Base-by-base conservation (phyloP, 2,113 vertebrate genomes). In the Henicopernis longicauda region DNA sequence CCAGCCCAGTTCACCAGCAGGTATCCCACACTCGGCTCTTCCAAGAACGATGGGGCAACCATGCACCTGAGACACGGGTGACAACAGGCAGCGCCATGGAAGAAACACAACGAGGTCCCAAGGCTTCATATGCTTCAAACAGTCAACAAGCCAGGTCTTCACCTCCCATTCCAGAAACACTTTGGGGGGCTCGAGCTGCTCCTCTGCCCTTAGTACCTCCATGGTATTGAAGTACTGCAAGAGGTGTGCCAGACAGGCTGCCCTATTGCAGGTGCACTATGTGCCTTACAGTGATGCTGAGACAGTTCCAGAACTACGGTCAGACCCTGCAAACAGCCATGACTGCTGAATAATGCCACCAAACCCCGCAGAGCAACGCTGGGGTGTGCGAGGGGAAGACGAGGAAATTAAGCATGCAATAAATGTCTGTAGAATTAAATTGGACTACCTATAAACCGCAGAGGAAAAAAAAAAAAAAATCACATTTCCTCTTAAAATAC, bases 401-500 rank as follows among this genome's bases (percentile, higher is more conserved):
- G 4, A 88, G 62, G 92, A 96, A 94, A 96, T 92, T 58, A 82
- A n/a, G 47, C 27, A 45, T 89, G 71, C 59, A 78, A 54, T 78
- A 86, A 88, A 95, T 31, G 54, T 65, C 87, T 95, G 66, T 22
- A 89, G 82, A 96, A 74, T 71, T 94, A 90, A 90, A 85, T 1
- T 27, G 49, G 62, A 61, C 58, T 87, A 96, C 89, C 89, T 91
- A 90, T 94, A 95, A 96, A 73, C 49, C 77, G 66, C 59, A 45
- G 16, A 80, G 76, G 49, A 7, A 25, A 9, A 10, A 92, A 78
- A 7, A 25, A 9, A 10, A 92, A 78, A 49, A 36, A 82, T 62
- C 78, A 80, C 13, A 5, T 90, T 96, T 91, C 95, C 91, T 94
- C 79, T 86, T 82, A 88, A 95, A 95, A 95, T 59, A 25, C 40